These are phyloP conservation scores for Solenopsis invicta DNA, from an alignment of 1,140 invertebrate genomes.

Conservation along the genomic window DNA sequence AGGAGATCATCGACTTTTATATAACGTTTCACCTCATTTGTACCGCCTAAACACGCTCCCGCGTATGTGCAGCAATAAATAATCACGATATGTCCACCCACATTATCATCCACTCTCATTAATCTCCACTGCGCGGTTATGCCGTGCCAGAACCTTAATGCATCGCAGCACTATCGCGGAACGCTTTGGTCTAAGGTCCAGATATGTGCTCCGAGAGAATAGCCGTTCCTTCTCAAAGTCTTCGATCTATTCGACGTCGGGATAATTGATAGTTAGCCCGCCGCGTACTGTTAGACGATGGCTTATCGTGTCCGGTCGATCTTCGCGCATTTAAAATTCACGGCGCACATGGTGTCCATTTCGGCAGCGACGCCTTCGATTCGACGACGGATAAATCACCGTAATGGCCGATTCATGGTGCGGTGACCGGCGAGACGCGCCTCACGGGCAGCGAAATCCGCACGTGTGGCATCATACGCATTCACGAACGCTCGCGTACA, in stretches of 20 bases:
- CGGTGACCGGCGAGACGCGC: slow-evolving; percentile 56
- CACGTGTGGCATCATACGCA: neutral
- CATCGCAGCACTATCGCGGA: slow-evolving; percentile 19
- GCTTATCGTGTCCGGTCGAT: slow-evolving; percentile 62
- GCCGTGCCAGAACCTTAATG: slow-evolving; percentile 56
- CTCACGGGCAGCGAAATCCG: slow-evolving; percentile 46
- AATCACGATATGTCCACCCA: slow-evolving; percentile 48
- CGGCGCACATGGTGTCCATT: slow-evolving; percentile 48
- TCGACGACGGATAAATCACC: slow-evolving; percentile 72
- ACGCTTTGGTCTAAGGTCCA: slow-evolving; percentile 7
- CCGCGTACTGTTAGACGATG: slow-evolving; percentile 68
- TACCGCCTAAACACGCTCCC: slow-evolving; percentile 5
- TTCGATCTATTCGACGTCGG: slow-evolving; percentile 1
- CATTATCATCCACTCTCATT: slow-evolving; percentile 49
- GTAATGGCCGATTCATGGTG: slow-evolving; percentile 66
- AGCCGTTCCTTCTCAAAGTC: slow-evolving; percentile 28
- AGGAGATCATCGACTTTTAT: neutral
- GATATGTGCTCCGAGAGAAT: neutral
- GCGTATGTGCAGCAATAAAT: slow-evolving; percentile 33
- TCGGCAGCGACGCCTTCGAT: slow-evolving; percentile 69
- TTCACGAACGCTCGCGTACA: neutral
- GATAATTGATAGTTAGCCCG: slow-evolving; percentile 71
- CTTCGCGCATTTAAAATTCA: slow-evolving; percentile 74
- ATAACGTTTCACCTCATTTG: neutral
- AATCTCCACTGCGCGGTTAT: slow-evolving; percentile 14